These are phyloP conservation scores for Aleiodes sp. DNA, from an alignment of 1,140 invertebrate species.

Conservation along the genomic window DNA sequence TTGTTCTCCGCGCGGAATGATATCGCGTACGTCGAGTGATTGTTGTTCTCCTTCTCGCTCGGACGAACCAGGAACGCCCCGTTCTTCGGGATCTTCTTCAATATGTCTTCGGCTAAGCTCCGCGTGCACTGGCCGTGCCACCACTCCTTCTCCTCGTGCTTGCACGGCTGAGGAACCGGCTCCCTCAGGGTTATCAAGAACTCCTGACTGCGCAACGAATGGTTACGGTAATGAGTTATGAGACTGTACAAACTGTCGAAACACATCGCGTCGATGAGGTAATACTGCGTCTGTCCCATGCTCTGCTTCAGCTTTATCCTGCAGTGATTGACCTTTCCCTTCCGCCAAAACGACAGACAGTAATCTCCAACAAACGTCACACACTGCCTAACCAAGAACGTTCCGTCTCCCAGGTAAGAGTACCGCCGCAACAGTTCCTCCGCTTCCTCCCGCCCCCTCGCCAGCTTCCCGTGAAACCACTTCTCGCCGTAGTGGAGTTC, in stretches of 20 bases:
- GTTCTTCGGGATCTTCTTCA: conserved; percentile 83
- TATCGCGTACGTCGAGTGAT: conserved; percentile 80
- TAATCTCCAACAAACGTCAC: conserved; percentile 97
- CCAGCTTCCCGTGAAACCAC: conserved; percentile 93
- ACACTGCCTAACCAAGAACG: conserved; percentile 93
- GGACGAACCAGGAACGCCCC: conserved; percentile 93
- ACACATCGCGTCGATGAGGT: conserved; percentile 86
- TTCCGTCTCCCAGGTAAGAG: conserved; percentile 90
- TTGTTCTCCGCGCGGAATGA: conserved; percentile 93
- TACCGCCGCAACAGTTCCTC: conserved; percentile 82
- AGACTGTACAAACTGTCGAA: conserved; percentile 95
- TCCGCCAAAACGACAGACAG: conserved; percentile 93
- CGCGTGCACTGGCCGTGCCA: conserved; percentile 85
- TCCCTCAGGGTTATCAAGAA: conserved; percentile 88
- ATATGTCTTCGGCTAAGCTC: conserved; percentile 84
- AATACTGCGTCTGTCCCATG: conserved; percentile 88
- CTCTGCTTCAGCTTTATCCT: conserved; percentile 91
- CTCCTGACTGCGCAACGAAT: conserved; percentile 87
- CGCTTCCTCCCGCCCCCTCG: conserved; percentile 79
- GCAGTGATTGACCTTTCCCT: conserved; percentile 91
- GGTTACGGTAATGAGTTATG: conserved; percentile 89
- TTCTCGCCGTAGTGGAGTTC: conserved; percentile 94
- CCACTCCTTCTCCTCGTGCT: conserved; percentile 95
- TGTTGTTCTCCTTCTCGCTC: conserved; percentile 82
- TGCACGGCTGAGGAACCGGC: conserved; percentile 93